These are phyloP conservation scores for Phyllopteryx taeniolatus DNA, from an alignment of 2,113 vertebrate species.

Conservation along the genomic window DNA sequence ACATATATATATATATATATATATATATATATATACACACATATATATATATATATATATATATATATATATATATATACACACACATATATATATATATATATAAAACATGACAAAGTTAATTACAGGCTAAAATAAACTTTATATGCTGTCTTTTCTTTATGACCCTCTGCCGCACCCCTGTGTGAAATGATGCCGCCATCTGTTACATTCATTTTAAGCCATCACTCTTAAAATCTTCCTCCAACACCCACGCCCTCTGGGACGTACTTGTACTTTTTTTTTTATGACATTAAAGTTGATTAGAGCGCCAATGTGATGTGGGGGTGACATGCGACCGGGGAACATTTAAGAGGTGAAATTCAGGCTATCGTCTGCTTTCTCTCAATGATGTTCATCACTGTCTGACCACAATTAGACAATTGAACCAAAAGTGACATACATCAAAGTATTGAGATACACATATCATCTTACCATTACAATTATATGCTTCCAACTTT, in stretches of 20 bases:
- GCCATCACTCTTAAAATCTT: constrained; percentile 1
- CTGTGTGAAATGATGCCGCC: constrained; percentile 7
- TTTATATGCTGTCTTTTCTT: too few relatives aligned
- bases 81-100: too few relatives aligned
- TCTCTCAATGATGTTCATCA: constrained; percentile 20
- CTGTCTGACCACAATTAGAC: constrained; percentile 9
- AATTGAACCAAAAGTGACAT: not conserved
- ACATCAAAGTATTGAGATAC: not conserved
- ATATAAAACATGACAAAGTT: too few relatives aligned
- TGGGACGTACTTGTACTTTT: constrained; percentile 22
- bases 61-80: too few relatives aligned
- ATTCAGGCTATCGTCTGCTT: constrained; percentile 24
- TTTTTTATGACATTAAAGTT: constrained; percentile 35
- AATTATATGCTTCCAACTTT: not conserved
- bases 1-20: too few relatives aligned
- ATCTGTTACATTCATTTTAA: constrained; percentile 22
- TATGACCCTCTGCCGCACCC: not conserved
- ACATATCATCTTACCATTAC: not conserved
- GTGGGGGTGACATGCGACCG: constrained; percentile 13
- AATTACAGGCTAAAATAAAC: too few relatives aligned
- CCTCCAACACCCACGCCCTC: not conserved
- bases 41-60: too few relatives aligned
- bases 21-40: too few relatives aligned
- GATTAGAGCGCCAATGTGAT: constrained; percentile 38
- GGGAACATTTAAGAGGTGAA: constrained; percentile 35